Base-by-base conservation (phyloP, 2,888 invertebrate species). In the Eupithecia abbreviata region DNA sequence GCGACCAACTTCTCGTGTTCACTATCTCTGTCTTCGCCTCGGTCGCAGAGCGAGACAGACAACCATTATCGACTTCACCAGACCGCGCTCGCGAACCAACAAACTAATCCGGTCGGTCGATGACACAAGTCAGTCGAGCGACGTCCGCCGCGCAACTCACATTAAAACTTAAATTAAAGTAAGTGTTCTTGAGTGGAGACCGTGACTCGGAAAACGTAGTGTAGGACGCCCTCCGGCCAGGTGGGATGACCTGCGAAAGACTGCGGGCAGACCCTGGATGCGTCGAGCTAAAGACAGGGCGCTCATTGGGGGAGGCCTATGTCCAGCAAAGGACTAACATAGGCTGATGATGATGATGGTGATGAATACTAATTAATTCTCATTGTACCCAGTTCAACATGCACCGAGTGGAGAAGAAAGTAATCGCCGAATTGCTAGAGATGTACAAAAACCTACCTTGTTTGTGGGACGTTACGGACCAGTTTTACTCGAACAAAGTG, bases 401-500 rank as follows among this genome's bases (percentile, higher is more conserved):
- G 69, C 47, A 69, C 30, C 30, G 47, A 69, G 30, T 9, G 4
- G 69, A 69, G 47, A 69, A 47, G 47, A 4, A 49, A 69, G 9
- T 71, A 69, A 18, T 69, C 9, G 42, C 47, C 13, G 71, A 55
- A 55, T 71, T 71, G 42, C 30, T 69, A 30, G 30, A 4, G 12
- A 47, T 69, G 69, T 69, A 69, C 47, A 73, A 45, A 47, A 47
- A 72, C 13, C 18, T 69, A n/a, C 43, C 72, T 5, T 62, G 58
- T 45, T 62, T 72, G 10, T 62, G 58, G 58, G 42, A 62, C 13
- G 58, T 58, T 42, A 71, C 51, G 41, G 51, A 71, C n/a, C 13
- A 41, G 42, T 72, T 62, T 62, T 72, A 72, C 18, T 45, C 72
- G 18, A 69, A 69, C 47, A 69, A 69, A 49, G 47, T 69, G 7